Conservation (phyloP, 2,113 vertebrate species). For the Etia nguti region DNA sequence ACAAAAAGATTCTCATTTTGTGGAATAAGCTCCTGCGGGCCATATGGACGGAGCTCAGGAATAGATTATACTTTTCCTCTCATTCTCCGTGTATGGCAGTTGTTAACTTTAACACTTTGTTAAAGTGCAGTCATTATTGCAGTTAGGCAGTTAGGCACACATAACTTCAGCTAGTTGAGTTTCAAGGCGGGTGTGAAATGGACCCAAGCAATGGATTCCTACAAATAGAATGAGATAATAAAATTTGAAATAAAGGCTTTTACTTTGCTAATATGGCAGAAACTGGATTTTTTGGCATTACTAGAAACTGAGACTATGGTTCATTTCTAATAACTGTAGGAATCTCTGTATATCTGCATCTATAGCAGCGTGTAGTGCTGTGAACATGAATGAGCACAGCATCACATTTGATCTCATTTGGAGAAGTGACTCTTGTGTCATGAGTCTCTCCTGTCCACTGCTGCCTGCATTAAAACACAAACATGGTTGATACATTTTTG, state of each 20-base stretch:
- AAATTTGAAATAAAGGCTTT: not conserved
- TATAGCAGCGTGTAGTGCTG: not conserved
- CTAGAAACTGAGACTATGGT: not conserved
- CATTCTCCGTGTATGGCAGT: not conserved
- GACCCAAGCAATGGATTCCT: not conserved
- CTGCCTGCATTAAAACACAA: not conserved
- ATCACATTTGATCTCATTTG: not conserved
- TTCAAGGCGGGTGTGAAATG: not conserved
- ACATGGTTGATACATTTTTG: not conserved
- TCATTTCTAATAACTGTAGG: not conserved
- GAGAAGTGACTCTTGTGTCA: not conserved
- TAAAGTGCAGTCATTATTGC: not conserved
- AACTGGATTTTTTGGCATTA: not conserved
- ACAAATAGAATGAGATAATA: not conserved
- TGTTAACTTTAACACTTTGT: not conserved
- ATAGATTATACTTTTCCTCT: not conserved
- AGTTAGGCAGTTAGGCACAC: not conserved
- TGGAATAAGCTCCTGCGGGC: not conserved
- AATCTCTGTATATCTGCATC: accelerated
- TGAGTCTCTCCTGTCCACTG: not conserved
- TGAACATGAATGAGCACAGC: not conserved
- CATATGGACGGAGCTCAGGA: not conserved
- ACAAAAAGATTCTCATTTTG: not conserved
- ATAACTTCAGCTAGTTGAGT: not conserved
- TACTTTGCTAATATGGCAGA: not conserved